phyloP scores from a whole-genome alignment of 2,113 vertebrate species.

The Sinocyclocheilus grahami region DNA sequence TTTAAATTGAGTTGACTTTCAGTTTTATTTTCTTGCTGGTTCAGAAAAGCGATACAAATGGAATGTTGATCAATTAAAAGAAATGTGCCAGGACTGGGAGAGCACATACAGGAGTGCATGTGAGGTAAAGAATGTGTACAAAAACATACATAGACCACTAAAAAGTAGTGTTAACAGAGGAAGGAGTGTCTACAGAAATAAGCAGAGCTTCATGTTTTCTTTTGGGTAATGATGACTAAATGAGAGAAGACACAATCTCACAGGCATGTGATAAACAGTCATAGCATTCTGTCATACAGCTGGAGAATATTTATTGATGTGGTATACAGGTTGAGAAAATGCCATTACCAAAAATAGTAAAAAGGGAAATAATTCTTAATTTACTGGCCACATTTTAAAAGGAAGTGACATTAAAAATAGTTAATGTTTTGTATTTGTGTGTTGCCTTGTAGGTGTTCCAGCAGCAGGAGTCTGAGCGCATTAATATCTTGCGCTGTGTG shows the following conservation, averaged over 20 bases:
- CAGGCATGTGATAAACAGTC: not conserved
- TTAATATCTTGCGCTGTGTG: conserved; percentile 83
- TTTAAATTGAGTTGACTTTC: not conserved
- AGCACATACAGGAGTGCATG: conserved; percentile 87
- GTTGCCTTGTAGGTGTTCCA: conserved; percentile 83
- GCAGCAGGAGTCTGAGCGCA: no score
- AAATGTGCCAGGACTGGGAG: conserved; percentile 84
- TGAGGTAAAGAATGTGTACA: conserved; percentile 76
- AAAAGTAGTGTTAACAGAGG: not conserved
- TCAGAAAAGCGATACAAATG: conserved; percentile 82
- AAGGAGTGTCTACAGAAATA: not conserved
- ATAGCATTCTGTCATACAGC: not conserved
- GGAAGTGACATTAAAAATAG: not conserved
- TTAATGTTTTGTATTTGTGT: not conserved
- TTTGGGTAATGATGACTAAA: not conserved
- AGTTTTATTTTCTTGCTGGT: not conserved
- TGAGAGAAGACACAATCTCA: not conserved
- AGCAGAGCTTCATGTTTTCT: not conserved
- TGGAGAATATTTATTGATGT: not conserved
- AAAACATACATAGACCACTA: not conserved
- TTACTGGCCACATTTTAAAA: not conserved
- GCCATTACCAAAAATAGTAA: not conserved
- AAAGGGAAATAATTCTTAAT: not conserved
- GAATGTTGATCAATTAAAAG: conserved; percentile 81
- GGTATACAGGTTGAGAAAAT: not conserved